Conservation (phyloP, 1,140 invertebrate species). For the Drosophila sechellia region DNA sequence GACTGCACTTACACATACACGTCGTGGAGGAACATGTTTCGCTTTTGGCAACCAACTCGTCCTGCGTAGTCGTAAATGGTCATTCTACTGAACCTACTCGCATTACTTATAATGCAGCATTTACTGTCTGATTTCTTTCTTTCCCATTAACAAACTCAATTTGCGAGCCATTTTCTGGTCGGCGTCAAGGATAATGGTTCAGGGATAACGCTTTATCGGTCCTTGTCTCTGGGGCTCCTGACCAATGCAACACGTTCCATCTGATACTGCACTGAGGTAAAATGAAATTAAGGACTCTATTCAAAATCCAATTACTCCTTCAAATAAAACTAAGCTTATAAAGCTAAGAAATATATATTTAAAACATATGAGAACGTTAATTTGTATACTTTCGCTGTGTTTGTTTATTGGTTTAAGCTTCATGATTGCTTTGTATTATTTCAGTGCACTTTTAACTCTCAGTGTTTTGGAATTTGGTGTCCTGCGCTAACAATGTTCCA, state of each 20-base stretch:
- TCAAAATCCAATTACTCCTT: too few relatives aligned
- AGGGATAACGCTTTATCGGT: slow-evolving; percentile 58
- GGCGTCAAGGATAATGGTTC: slow-evolving; percentile 64
- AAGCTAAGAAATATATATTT: not conserved
- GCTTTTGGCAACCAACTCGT: slow-evolving; percentile 65
- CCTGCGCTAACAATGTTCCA: slow-evolving; percentile 49
- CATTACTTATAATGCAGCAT: slow-evolving; percentile 54
- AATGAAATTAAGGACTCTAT: not conserved
- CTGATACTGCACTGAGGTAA: slow-evolving; percentile 23
- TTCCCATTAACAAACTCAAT: slow-evolving; percentile 74
- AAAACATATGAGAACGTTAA: not conserved
- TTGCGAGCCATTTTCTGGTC: slow-evolving; percentile 60
- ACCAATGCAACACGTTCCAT: slow-evolving; percentile 68
- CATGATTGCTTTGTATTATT: not conserved
- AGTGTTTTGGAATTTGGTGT: slow-evolving; percentile 22
- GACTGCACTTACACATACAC: not conserved
- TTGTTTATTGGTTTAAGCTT: not conserved
- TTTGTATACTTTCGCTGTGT: too few relatives aligned
- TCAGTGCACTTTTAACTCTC: not conserved
- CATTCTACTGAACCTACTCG: not conserved
- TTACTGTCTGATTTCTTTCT: slow-evolving; percentile 51
- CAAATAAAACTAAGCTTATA: too few relatives aligned
- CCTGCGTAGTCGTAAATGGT: slow-evolving; percentile 22
- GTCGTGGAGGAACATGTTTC: slow-evolving; percentile 34
- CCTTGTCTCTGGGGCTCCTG: slow-evolving; percentile 55